A percentile compares a stretch with the other conserved stretches of the same genome.
These are phyloP conservation scores for Philereme transversata DNA, from an alignment of 2,888 invertebrate species.

Conservation along the genomic window DNA sequence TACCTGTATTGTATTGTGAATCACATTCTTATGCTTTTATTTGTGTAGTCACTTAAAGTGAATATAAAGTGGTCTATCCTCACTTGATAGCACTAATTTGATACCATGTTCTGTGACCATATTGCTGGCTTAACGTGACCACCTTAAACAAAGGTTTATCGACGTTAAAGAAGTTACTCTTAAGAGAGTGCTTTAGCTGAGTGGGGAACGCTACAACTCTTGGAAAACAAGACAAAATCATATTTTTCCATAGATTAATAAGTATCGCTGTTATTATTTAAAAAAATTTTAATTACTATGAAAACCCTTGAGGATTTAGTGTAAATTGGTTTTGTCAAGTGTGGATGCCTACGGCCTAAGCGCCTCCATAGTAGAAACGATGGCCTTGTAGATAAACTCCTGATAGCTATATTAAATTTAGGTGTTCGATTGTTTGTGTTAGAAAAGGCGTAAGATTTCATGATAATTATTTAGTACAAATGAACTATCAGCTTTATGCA, in stretches of 20 bases:
- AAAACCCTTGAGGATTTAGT: background rate
- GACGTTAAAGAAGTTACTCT: no score
- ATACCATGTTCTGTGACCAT: no score
- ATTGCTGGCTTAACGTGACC: no score
- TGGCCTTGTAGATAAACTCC: constrained; percentile 65
- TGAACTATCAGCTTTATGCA: constrained; percentile 25
- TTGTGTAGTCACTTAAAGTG: constrained; percentile 12
- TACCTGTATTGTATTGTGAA: background rate
- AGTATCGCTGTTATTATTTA: no score
- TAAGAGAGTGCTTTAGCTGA: no score
- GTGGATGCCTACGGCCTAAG: constrained; percentile 3
- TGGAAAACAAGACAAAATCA: no score
- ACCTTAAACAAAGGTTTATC: no score
- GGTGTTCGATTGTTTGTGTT: constrained; percentile 24
- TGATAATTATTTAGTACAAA: constrained; percentile 43
- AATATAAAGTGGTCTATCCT: background rate
- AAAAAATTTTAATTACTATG: no score
- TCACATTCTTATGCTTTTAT: background rate
- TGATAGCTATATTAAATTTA: constrained; percentile 36
- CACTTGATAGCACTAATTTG: constrained; percentile 4
- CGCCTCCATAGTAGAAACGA: constrained; percentile 40
- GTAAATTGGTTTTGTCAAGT: background rate
- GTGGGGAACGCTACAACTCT: no score
- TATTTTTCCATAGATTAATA: no score
- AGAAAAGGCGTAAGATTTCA: constrained; percentile 30